phyloP scores from a whole-genome alignment of 2,797 vertebrate species.

The Amniataba percoides region DNA sequence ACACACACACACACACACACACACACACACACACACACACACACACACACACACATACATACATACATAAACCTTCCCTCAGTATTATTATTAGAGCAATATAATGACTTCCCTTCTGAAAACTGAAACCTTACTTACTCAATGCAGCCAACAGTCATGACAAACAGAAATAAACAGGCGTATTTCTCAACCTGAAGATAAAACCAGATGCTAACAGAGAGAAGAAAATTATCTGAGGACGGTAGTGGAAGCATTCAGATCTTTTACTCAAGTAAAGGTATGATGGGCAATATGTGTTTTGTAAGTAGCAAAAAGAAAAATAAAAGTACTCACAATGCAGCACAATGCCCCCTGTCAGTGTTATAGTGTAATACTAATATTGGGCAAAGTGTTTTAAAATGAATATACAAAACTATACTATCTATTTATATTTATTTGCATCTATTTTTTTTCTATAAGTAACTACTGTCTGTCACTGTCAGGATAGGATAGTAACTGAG shows the following conservation, averaged over 20 bases:
- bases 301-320: background rate
- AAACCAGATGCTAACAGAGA: slow-evolving; percentile 8
- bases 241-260: background rate
- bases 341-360: background rate
- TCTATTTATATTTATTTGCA: background rate
- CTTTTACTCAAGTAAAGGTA: background rate
- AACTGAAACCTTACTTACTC: slow-evolving; percentile 19
- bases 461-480: background rate
- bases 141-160: background rate
- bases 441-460: background rate
- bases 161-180: slow-evolving; percentile 33
- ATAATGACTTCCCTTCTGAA: slow-evolving; percentile 51
- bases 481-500: background rate
- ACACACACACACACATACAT: slow-evolving; percentile 49
- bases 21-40: slow-evolving; percentile 33
- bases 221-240: background rate
- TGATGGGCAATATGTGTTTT: background rate
- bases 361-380: background rate
- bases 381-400: too few relatives aligned
- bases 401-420: too few relatives aligned
- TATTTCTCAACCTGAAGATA: background rate
- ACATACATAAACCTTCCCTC: slow-evolving; percentile 24
- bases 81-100: slow-evolving; percentile 46
- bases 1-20: slow-evolving; percentile 44
- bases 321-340: background rate